A percentile compares a stretch with the other conserved stretches of the same genome.
Conservation (phyloP, 1,140 invertebrate genomes). For the Aethina tumida region DNA sequence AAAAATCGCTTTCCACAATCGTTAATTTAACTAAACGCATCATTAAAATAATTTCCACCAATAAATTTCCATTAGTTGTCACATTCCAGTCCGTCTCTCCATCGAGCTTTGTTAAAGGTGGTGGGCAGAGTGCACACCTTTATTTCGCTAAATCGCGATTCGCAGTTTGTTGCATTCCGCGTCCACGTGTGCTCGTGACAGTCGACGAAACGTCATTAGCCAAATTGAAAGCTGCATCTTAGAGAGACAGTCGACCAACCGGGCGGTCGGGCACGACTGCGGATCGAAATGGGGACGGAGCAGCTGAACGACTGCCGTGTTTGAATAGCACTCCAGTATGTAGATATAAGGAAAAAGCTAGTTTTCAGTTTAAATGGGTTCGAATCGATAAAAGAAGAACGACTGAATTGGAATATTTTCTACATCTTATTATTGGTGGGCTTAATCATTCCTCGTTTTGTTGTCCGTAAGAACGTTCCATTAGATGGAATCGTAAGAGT, state of each 20-base stretch:
- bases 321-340: constrained; percentile 36
- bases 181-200: constrained; percentile 34
- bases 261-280: constrained; percentile 6
- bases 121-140: too few species aligned
- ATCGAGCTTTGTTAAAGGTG: neutral
- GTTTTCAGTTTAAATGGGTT: constrained; percentile 34
- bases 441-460: neutral
- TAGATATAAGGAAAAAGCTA: constrained; percentile 37
- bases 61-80: too few species aligned
- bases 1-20: too few species aligned
- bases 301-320: constrained; percentile 23
- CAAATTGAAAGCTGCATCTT: constrained; percentile 37
- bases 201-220: constrained; percentile 37
- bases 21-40: too few species aligned
- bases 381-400: constrained; percentile 32
- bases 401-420: constrained; percentile 25
- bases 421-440: neutral
- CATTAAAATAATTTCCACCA: too few species aligned
- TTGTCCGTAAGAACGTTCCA: neutral
- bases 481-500: neutral
- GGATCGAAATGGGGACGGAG: constrained; percentile 8
- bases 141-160: constrained; percentile 27
- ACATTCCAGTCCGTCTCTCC: too few species aligned
- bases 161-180: constrained; percentile 14
- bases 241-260: constrained; percentile 24